These are phyloP conservation scores for roundworm (Caenorhabditis elegans) DNA, from an alignment of 1,140 invertebrate genomes.

Conservation along the genomic window DNA sequence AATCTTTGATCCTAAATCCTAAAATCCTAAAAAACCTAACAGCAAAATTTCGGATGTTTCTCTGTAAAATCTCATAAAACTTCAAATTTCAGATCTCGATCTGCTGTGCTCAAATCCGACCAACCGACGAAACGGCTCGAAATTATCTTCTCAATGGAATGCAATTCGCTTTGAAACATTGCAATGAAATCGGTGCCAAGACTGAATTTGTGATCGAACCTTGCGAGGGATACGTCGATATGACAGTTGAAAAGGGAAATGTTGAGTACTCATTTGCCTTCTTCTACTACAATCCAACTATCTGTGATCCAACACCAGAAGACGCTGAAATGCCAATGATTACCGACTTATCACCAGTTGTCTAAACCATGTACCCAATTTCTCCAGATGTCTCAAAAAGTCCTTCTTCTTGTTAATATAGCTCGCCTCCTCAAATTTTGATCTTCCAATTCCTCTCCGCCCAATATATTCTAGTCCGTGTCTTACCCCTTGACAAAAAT, in stretches of 20 bases:
- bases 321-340: background rate
- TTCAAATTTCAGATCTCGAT: conserved; percentile 36
- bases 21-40: no score
- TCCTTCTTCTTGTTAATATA: no score
- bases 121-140: conserved; percentile 8
- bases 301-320: conserved; percentile 47
- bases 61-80: no score
- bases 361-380: no score
- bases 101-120: conserved; percentile 37
- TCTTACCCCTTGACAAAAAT: no score
- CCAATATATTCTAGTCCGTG: no score
- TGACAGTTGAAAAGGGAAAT: conserved; percentile 51
- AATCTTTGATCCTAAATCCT: no score
- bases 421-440: no score
- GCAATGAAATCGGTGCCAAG: conserved; percentile 30
- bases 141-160: conserved; percentile 35
- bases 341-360: background rate
- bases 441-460: no score
- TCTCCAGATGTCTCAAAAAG: no score
- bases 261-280: conserved; percentile 57
- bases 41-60: no score
- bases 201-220: conserved; percentile 42
- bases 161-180: conserved; percentile 16
- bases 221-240: conserved; percentile 47
- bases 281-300: conserved; percentile 56